Conservation (phyloP, 2,797 vertebrate genomes). For the Octomys mimax region DNA sequence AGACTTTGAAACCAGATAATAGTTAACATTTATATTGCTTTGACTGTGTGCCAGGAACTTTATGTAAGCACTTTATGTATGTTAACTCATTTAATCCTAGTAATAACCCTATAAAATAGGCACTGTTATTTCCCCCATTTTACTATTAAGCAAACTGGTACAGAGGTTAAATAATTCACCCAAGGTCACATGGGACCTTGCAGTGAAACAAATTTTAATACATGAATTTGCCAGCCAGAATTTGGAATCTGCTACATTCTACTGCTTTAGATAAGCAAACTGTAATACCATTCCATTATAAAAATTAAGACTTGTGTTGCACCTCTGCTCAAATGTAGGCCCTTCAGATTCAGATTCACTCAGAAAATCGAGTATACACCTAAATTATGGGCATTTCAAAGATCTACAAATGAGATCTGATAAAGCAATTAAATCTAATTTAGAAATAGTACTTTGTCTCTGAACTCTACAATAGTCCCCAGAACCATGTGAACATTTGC, state of each 20-base stretch:
- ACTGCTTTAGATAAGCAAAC: background rate
- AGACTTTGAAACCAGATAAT: slow-evolving; percentile 54
- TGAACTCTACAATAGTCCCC: background rate
- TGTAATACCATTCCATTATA: background rate
- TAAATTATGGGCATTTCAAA: slow-evolving; percentile 12
- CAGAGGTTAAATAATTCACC: background rate
- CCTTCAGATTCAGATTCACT: background rate
- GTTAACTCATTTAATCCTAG: slow-evolving; percentile 21
- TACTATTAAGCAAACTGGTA: slow-evolving; percentile 30
- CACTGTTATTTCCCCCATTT: slow-evolving; percentile 8
- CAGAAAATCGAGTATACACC: background rate
- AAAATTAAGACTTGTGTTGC: slow-evolving; percentile 14
- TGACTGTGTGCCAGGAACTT: slow-evolving; percentile 1
- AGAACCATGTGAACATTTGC: slow-evolving; percentile 26
- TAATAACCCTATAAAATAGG: slow-evolving; percentile 9
- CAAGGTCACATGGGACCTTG: background rate
- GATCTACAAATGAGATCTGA: slow-evolving; percentile 29
- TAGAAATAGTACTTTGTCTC: background rate
- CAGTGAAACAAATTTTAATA: background rate
- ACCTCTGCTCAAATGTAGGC: background rate
- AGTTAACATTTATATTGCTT: slow-evolving; percentile 53
- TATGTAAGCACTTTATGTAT: slow-evolving; percentile 22
- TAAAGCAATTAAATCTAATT: slow-evolving; percentile 50
- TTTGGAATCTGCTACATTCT: background rate
- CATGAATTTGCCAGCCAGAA: background rate